Base-by-base conservation (phyloP, 2,888 invertebrate genomes). In the Dione vanillae region DNA sequence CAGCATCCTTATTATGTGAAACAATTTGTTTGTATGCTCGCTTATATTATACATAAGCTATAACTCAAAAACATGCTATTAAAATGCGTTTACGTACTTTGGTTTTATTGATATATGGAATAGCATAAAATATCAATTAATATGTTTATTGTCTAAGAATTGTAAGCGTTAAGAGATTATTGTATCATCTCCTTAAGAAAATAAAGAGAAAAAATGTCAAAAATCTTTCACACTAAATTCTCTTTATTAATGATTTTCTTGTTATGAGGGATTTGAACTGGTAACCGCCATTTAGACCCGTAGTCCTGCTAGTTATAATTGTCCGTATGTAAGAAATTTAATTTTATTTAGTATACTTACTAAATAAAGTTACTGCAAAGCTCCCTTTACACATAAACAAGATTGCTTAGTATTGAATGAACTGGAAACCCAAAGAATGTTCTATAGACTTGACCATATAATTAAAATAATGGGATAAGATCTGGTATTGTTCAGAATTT, bases 1-100 rank as follows among this genome's bases (percentile, higher is more conserved):
- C 27, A 37, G 35, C 62, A 35, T 41, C 40, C 37, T 20, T 51
- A 27, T 61, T 47, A 51, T 52, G 51, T 51, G 54, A 59, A 47
- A 67, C 43, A 37, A 52, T 61, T 58, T 43, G 64, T 64, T 37
- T 64, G 49, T 47, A 61, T 43, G 12, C 40, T 58, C n/a, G n/a
- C n/a, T n/a, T n/a, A n/a, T n/a, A n/a, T n/a, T 52, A 14, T 27
- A 41, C 41, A 41, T 5, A 49, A 49, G 49, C 10, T 56, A 56
- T 56, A 40, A 40, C 56, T 56, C 16, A 56, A 11, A 37, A 40
- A 56, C 37, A 37, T 37, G 9, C 11, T 0, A 12, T 14, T 16
- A 12, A 37, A 11, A 37, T 7, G n/a, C 14, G 14, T 10, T 27
- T 54, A 10, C 10, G 0, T 54, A 35, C 10, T 37, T 37, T n/a